Base-by-base conservation (phyloP, 2,113 vertebrate genomes). In the Chloebia gouldiae region DNA sequence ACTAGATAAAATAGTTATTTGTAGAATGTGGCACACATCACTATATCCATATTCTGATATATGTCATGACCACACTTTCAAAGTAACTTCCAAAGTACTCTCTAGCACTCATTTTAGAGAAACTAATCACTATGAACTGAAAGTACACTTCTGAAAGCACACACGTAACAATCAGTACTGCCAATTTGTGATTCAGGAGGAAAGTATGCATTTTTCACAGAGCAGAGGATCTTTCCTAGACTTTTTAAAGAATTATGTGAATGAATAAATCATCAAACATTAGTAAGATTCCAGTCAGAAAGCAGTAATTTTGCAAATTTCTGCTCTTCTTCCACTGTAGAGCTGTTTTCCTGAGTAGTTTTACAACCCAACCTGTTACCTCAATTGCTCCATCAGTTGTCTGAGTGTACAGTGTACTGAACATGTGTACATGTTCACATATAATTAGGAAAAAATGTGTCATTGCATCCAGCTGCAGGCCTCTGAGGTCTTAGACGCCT, bases 101-200 rank as follows among this genome's bases (percentile, higher is more conserved):
- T 82, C 61, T 90, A 78, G 10, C 15, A 35, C 8, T 82, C 65
- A 35, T 89, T 85, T 76, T 69, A 50, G n/a, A 73, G 57, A 49
- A 93, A 87, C 59, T 51, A 61, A 75, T 93, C 70, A 22, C 85
- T 60, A 6, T 2, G 12, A 90, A 87, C 49, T 50, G 47, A 50
- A 91, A 77, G 61, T 76, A 76, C 77, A 27, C 10, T 91, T 85
- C 40, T 23, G 56, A 65, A 85, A 85, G 71, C 63, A 91, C 21
- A 0, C 23, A 61, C 42, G 21, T 35, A 94, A 83, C 16, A 9
- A 13, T 63, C 63, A 73, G 68, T 49, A 35, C 78, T 85, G 86
- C 81, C 93, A 95, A 61, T 28, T 30, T 28, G 39, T 97, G 94
- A 96, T 53, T 95, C 91, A 95, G 49, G 45, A 90, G 39, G 33